Evolutionary conservation across 2,888 invertebrate genomes (phyloP).

Genomic region (Nomada fabriciana): DNA sequence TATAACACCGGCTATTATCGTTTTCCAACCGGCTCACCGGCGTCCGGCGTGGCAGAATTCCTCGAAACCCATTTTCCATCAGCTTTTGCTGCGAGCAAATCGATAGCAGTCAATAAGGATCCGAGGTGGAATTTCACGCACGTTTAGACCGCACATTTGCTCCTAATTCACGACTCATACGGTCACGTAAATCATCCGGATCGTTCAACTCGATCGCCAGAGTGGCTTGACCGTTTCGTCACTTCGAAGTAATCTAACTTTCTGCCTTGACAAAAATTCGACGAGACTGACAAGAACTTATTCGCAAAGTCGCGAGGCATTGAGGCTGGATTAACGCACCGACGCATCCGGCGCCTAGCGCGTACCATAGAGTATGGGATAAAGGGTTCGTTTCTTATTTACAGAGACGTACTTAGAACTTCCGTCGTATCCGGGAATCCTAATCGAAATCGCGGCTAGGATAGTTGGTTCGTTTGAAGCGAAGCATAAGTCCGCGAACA

Average conservation of each 20-base stretch:
- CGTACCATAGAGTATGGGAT: background rate
- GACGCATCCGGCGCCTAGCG: background rate
- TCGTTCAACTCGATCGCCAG: background rate
- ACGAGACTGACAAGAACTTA: background rate
- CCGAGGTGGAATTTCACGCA: constrained; percentile 1
- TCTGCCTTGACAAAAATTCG: background rate
- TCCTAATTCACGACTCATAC: constrained; percentile 4
- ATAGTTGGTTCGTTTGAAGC: constrained; percentile 23
- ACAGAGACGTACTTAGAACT: background rate
- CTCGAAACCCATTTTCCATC: constrained; percentile 26
- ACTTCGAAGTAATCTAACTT: background rate
- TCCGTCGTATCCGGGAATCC: constrained; percentile 9
- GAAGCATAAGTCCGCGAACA: constrained; percentile 23
- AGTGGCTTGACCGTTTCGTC: background rate
- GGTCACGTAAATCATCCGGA: background rate
- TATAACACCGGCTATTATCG: constrained; percentile 71
- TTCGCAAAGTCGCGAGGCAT: background rate
- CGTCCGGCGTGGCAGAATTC: constrained; percentile 41
- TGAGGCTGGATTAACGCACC: background rate
- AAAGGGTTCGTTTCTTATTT: constrained; percentile 20
- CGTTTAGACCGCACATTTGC: constrained; percentile 7
- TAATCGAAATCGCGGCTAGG: constrained; percentile 26
- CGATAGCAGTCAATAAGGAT: constrained; percentile 28
- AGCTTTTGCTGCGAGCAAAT: background rate
- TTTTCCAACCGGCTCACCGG: constrained; percentile 64